Evolutionary conservation across 2,888 invertebrate genomes (phyloP).

Genomic region (Cerastis rubricosa): DNA sequence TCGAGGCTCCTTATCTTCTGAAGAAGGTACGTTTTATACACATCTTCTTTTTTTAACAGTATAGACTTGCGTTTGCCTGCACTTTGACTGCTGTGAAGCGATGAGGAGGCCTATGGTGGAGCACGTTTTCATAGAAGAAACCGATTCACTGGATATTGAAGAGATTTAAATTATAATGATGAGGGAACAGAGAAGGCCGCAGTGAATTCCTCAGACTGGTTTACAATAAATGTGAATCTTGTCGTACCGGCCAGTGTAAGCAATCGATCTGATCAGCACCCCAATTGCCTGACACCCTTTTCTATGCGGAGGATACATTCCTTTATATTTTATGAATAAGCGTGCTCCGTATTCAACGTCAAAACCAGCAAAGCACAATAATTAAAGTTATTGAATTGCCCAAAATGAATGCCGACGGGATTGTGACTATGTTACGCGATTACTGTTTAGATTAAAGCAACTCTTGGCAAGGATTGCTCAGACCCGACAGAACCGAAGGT

Average conservation of each 20-base stretch:
- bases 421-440: neutral
- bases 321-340: neutral
- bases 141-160: too few species aligned
- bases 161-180: too few species aligned
- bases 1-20: slow-evolving; percentile 98
- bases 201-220: too few species aligned
- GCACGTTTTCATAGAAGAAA: too few species aligned
- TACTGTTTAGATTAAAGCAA: neutral
- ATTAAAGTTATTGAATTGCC: neutral
- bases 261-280: neutral
- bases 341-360: neutral
- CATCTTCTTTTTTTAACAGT: too few species aligned
- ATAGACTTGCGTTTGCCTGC: too few species aligned
- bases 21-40: slow-evolving; percentile 93
- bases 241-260: neutral
- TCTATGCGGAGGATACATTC: neutral
- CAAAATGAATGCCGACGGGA: neutral
- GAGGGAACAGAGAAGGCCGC: too few species aligned
- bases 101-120: too few species aligned
- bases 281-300: neutral
- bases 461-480: neutral
- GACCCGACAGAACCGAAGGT: neutral
- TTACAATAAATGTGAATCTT: neutral
- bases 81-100: too few species aligned
- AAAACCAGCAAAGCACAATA: neutral